phyloP scores from a whole-genome alignment of 2,113 vertebrate species.

The Lasiurus cinereus region DNA sequence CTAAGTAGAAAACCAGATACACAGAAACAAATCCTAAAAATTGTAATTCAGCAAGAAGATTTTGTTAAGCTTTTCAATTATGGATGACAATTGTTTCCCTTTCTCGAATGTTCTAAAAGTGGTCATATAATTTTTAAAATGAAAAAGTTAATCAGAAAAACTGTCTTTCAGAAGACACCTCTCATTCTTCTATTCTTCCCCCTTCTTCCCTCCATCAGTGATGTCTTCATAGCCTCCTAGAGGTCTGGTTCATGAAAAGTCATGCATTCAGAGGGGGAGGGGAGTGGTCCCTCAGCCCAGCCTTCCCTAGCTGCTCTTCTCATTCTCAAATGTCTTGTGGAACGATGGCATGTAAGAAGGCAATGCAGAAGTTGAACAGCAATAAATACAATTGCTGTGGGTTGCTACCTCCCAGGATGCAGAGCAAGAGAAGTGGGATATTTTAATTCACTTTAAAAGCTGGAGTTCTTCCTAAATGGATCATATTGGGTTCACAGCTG shows the following conservation, averaged over 20 bases:
- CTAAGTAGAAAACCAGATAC: not conserved
- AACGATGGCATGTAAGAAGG: slow-evolving; percentile 16
- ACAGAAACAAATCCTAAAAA: not conserved
- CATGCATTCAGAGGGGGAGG: too few relatives aligned
- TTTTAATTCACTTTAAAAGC: slow-evolving; percentile 57
- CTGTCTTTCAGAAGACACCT: not conserved
- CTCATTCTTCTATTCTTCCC: not conserved
- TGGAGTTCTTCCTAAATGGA: slow-evolving; percentile 32
- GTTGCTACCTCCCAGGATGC: slow-evolving; percentile 31
- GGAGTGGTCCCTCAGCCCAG: too few relatives aligned
- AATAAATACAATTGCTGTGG: slow-evolving; percentile 32
- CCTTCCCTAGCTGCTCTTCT: slow-evolving; percentile 56
- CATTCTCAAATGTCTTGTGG: slow-evolving; percentile 26
- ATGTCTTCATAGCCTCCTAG: not conserved
- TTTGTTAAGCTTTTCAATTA: slow-evolving; percentile 4
- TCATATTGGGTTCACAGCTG: not conserved
- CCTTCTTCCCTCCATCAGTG: not conserved
- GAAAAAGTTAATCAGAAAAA: not conserved
- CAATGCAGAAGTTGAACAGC: not conserved
- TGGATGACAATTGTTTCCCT: not conserved
- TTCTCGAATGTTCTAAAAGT: slow-evolving; percentile 33
- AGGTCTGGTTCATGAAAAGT: too few relatives aligned
- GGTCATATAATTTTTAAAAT: not conserved
- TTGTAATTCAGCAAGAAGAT: not conserved
- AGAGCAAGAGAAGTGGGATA: not conserved